A percentile compares a stretch with the other conserved stretches of the same genome.
phyloP scores from a whole-genome alignment of 2,797 vertebrate species.

The Zalophus californianus region DNA sequence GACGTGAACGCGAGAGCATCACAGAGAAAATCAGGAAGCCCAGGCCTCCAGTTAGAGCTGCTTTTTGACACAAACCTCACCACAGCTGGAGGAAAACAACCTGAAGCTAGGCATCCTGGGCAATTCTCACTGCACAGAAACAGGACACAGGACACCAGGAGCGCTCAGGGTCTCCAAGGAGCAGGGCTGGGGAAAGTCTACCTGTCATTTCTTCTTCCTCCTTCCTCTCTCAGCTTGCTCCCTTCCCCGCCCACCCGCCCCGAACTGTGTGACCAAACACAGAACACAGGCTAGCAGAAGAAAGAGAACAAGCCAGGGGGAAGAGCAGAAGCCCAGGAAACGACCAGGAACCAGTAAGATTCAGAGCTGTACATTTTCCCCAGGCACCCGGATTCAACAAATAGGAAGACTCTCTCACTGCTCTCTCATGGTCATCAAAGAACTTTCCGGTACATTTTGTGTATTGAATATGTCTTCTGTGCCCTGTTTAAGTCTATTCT shows the following conservation, averaged over 20 bases:
- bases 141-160: background rate
- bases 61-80: background rate
- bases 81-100: background rate
- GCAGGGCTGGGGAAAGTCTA: background rate
- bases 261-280: background rate
- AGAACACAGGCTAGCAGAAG: background rate
- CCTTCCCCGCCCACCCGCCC: background rate
- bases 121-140: background rate
- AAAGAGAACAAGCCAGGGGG: background rate
- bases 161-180: background rate
- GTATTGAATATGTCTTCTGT: background rate
- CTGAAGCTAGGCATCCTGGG: background rate
- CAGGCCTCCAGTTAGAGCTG: background rate
- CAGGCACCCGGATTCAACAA: background rate
- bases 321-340: background rate
- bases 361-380: background rate
- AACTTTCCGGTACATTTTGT: background rate
- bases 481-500: conserved; percentile 4
- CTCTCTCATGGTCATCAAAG: background rate
- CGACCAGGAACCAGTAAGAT: background rate
- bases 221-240: background rate
- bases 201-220: background rate
- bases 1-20: background rate
- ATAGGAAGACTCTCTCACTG: background rate
- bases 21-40: background rate